These are phyloP conservation scores for Catocala fraxini DNA, from an alignment of 2,888 invertebrate genomes.

Conservation along the genomic window DNA sequence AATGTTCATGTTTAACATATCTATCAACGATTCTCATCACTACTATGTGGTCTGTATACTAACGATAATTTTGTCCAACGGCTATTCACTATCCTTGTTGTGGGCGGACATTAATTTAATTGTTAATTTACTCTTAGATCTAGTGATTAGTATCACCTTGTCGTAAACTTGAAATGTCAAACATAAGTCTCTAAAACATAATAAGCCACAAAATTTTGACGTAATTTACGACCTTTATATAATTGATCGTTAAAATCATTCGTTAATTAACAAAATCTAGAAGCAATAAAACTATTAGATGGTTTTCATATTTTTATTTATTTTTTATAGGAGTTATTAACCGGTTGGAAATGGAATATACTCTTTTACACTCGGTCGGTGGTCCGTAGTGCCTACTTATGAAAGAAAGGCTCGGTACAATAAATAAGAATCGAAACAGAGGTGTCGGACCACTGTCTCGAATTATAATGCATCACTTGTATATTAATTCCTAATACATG, in stretches of 20 bases:
- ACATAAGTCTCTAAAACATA: slow-evolving; percentile 26
- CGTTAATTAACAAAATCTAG: slow-evolving; percentile 41
- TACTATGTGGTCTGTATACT: slow-evolving; percentile 31
- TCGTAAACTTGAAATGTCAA: slow-evolving; percentile 46
- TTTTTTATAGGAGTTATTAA: slow-evolving; percentile 12
- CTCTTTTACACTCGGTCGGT: slow-evolving; percentile 63
- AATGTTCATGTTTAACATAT: slow-evolving; percentile 20
- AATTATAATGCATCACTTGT: slow-evolving; percentile 68
- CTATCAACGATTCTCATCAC: slow-evolving; percentile 32
- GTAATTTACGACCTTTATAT: slow-evolving; percentile 42
- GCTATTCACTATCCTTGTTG: background rate
- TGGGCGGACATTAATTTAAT: slow-evolving; percentile 11
- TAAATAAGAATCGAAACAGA: slow-evolving; percentile 70
- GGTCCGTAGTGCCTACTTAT: slow-evolving; percentile 63
- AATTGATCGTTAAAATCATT: slow-evolving; percentile 47
- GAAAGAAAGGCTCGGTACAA: slow-evolving; percentile 67
- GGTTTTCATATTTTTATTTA: slow-evolving; percentile 13
- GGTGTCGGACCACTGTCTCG: slow-evolving; percentile 69
- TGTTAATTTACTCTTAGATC: slow-evolving; percentile 36
- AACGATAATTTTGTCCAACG: slow-evolving; percentile 13
- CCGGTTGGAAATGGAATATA: slow-evolving; percentile 52
- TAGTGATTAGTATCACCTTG: slow-evolving; percentile 33
- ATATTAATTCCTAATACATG: slow-evolving; percentile 64
- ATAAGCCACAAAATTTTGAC: slow-evolving; percentile 21
- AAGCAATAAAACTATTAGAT: slow-evolving; percentile 36